A percentile compares a stretch with the other conserved stretches of the same genome.
Conservation (phyloP, 2,113 vertebrate genomes). For the Tenebrosternarchus preto region DNA sequence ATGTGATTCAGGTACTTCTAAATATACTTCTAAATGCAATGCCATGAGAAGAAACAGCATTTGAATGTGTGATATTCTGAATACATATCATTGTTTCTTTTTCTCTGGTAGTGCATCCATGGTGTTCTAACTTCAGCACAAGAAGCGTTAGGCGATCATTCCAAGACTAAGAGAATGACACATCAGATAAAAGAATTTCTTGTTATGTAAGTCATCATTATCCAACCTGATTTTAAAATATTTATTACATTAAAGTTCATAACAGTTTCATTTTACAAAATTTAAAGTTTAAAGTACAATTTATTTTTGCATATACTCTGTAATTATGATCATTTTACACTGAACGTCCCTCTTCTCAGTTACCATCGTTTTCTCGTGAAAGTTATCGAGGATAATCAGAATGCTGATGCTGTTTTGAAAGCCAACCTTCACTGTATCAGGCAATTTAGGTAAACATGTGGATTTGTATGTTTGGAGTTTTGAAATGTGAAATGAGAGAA, state of each 20-base stretch:
- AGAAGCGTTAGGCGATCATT: slow-evolving; percentile 51
- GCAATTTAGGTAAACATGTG: slow-evolving; percentile 76
- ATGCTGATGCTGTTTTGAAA: slow-evolving; percentile 75
- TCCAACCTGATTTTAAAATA: background rate
- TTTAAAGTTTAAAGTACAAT: background rate
- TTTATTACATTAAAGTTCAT: background rate
- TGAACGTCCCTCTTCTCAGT: slow-evolving; percentile 63
- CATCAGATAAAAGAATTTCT: slow-evolving; percentile 68
- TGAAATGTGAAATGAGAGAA: background rate
- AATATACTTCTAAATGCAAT: no score
- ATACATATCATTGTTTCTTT: background rate
- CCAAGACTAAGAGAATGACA: slow-evolving; percentile 61
- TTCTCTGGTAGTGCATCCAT: slow-evolving; percentile 69
- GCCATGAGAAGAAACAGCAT: background rate
- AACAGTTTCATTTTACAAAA: background rate
- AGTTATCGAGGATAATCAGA: slow-evolving; percentile 72
- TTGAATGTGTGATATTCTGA: background rate
- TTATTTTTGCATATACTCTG: background rate
- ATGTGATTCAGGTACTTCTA: slow-evolving; percentile 83
- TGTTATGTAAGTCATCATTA: slow-evolving; percentile 68
- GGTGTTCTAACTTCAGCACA: slow-evolving; percentile 65
- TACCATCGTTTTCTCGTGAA: slow-evolving; percentile 77
- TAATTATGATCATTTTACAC: background rate
- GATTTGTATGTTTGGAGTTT: background rate
- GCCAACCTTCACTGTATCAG: slow-evolving; percentile 79